Evolutionary conservation across 1,140 invertebrate species (phyloP).

Genomic region (Lepidurus packardi): DNA sequence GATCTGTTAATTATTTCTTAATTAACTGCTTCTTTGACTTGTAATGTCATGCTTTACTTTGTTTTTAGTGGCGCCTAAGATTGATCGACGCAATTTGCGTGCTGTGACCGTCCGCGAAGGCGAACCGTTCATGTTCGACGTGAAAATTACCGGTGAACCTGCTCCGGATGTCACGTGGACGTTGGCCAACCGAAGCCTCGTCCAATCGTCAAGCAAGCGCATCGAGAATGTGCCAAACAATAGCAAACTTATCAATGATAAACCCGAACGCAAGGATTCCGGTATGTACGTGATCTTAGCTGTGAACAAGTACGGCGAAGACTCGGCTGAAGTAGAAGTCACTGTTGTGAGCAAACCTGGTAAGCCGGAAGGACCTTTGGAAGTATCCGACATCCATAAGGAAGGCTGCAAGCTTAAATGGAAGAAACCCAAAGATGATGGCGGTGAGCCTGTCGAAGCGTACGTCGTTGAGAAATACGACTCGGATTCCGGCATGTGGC

Average conservation of each 20-base stretch:
- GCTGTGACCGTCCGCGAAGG: conserved; percentile 72
- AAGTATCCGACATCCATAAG: conserved; percentile 90
- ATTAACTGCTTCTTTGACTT: background rate
- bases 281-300: conserved; percentile 80
- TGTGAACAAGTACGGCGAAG: conserved; percentile 76
- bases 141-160: conserved; percentile 78
- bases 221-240: conserved; percentile 82
- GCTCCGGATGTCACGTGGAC: conserved; percentile 71
- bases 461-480: conserved; percentile 96
- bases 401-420: conserved; percentile 93
- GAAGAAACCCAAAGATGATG: conserved; percentile 97
- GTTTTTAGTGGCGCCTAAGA: conserved; percentile 78
- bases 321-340: conserved; percentile 84
- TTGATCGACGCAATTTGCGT: conserved; percentile 73
- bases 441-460: conserved; percentile 87
- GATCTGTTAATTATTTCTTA: background rate
- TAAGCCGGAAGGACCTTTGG: conserved; percentile 88
- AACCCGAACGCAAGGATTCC: conserved; percentile 73
- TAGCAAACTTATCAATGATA: conserved; percentile 75
- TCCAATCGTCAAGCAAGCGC: conserved; percentile 50
- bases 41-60: conserved; percentile 22
- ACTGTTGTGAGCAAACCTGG: conserved; percentile 86
- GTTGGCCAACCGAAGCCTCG: conserved; percentile 56
- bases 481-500: conserved; percentile 80
- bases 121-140: conserved; percentile 74